Base-by-base conservation (phyloP, 2,888 invertebrate species). In the Branchipolynoe longqiensis region DNA sequence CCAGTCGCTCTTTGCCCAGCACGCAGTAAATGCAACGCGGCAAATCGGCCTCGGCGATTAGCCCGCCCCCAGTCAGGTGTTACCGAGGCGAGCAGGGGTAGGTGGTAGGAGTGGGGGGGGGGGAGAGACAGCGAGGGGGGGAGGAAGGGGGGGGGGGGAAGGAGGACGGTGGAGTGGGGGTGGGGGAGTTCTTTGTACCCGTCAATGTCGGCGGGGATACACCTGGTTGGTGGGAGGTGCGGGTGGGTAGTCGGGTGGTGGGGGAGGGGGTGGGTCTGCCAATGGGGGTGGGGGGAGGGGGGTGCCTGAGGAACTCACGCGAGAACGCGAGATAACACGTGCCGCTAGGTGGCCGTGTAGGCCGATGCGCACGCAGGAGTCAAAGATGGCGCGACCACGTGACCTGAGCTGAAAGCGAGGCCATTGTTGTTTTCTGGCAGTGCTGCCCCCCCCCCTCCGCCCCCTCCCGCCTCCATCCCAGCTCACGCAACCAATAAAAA, bases 281-380 rank as follows among this genome's bases (percentile, higher is more conserved):
- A 62, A 62, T 62, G 14, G 62, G 48, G 62, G 62, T 25, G 62
- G 31, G n/a, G 25, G n/a, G 6, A 25, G 62, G 8, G 14, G n/a
- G 62, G 62, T 14, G 25, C 41, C 22, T 33, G 78, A 78, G 78
- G 78, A 41, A 78, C 78, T 41, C 78, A 78, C 78, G 78, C 78
- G 78, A 78, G 78, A 78, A 78, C 78, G 69, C 22, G 48, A 41
- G 78, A 78, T 28, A 48, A 78, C 78, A 78, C 78, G 78, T 78
- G 78, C 48, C 41, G 41, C 31, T n/a, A 33, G 8, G 48, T 48
- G 25, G 78, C 33, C 31, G 31, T 78, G 31, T 8, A 31, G 1
- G n/a, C 33, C 0, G 54, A 78, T 78, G 78, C 78, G 78, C 78
- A 78, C 78, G 78, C 78, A 78, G 78, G 78, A 78, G 78, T 78